Conservation (phyloP, 2,888 invertebrate species). For the Epistrophe eligans region DNA sequence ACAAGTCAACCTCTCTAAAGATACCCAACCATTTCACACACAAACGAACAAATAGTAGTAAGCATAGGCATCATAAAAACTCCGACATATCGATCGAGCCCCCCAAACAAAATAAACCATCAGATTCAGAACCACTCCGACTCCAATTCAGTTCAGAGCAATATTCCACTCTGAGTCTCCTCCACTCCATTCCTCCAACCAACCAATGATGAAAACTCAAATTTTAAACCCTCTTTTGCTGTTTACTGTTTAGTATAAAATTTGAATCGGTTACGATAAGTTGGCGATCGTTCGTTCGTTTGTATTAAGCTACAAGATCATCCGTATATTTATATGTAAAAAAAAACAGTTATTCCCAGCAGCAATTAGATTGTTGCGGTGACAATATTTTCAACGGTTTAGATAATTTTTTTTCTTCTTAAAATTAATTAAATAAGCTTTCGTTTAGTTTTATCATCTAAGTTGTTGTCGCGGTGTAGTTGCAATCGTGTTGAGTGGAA, state of each 20-base stretch:
- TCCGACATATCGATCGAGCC: slow-evolving; percentile 32
- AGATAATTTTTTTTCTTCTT: slow-evolving; percentile 11
- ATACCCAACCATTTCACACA: slow-evolving; percentile 6
- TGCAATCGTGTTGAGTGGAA: slow-evolving; percentile 46
- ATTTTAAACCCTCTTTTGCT: slow-evolving; percentile 44
- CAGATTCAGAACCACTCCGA: slow-evolving; percentile 33
- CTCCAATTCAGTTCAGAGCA: neutral
- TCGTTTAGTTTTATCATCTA: neutral
- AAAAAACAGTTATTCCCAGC: slow-evolving; percentile 22
- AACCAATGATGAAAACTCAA: slow-evolving; percentile 37
- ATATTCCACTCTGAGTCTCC: slow-evolving; percentile 25
- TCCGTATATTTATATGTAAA: slow-evolving; percentile 34
- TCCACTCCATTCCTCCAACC: neutral
- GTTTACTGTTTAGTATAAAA: slow-evolving; percentile 46
- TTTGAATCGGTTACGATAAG: slow-evolving; percentile 73
- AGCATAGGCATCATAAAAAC: slow-evolving; percentile 1
- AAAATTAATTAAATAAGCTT: slow-evolving; percentile 30
- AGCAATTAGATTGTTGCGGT: slow-evolving; percentile 40
- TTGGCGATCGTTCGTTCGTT: slow-evolving; percentile 49
- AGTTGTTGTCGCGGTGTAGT: neutral
- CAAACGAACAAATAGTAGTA: neutral
- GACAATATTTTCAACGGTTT: slow-evolving; percentile 63
- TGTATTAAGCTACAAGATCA: slow-evolving; percentile 47
- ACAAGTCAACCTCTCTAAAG: slow-evolving; percentile 20
- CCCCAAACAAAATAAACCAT: slow-evolving; percentile 42